Evolutionary conservation across 2,888 invertebrate species (phyloP).

Genomic region (Unio delphinus): DNA sequence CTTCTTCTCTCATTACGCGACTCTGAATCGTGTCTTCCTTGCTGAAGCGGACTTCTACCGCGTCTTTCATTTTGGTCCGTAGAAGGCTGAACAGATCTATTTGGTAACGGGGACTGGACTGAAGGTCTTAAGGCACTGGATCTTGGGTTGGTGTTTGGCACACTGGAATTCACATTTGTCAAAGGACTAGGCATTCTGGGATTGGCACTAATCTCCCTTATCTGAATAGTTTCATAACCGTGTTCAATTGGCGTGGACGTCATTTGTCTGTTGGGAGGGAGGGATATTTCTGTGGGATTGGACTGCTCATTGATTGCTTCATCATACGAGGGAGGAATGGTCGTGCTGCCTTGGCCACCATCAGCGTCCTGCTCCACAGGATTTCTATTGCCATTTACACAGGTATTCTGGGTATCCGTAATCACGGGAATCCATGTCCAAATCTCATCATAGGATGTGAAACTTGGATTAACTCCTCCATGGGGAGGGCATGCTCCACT

Average conservation of each 20-base stretch:
- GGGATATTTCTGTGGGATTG: background rate
- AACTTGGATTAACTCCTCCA: slow-evolving; percentile 44
- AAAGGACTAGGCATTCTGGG: background rate
- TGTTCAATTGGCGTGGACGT: background rate
- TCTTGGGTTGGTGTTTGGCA: slow-evolving; percentile 1
- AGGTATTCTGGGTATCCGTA: slow-evolving; percentile 29
- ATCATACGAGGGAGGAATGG: background rate
- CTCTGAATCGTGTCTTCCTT: too few relatives aligned
- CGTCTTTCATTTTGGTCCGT: background rate
- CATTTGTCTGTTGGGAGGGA: background rate
- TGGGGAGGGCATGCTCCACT: slow-evolving; percentile 11
- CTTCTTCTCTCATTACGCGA: too few relatives aligned
- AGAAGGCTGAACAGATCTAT: background rate
- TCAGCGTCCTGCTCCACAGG: slow-evolving; percentile 13
- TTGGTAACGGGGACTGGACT: slow-evolving; percentile 5
- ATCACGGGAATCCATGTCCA: slow-evolving; percentile 54
- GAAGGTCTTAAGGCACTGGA: slow-evolving; percentile 6
- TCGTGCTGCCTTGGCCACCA: slow-evolving; percentile 25
- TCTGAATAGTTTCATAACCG: slow-evolving; percentile 7
- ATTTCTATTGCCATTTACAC: slow-evolving; percentile 3
- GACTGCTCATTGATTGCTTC: background rate
- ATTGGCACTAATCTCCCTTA: background rate
- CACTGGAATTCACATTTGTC: background rate
- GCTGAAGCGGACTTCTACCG: too few relatives aligned
- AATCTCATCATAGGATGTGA: slow-evolving; percentile 45